Percentiles rank a stretch among this genome's conserved stretches.
These are phyloP conservation scores for Pollenia labialis DNA, from an alignment of 2,888 invertebrate species.

Conservation along the genomic window DNA sequence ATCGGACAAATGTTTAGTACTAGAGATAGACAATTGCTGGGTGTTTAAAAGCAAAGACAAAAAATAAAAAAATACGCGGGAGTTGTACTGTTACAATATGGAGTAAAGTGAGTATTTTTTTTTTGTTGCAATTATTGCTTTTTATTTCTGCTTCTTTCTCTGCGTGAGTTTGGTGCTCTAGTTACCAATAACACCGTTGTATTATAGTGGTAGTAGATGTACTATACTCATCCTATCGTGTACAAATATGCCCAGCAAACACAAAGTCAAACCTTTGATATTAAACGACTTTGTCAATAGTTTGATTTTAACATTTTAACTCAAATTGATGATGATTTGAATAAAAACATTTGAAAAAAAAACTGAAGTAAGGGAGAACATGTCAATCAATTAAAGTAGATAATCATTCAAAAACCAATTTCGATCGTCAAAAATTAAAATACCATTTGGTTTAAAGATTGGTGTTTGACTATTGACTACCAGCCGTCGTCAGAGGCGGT, in stretches of 20 bases:
- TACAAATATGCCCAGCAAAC: neutral
- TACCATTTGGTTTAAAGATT: no score
- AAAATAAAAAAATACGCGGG: slow-evolving; percentile 43
- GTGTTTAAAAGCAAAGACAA: neutral
- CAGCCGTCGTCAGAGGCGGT: no score
- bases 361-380: no score
- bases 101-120: slow-evolving; percentile 8
- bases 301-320: no score
- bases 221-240: slow-evolving; percentile 4
- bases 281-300: no score
- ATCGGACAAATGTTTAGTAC: neutral
- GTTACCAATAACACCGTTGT: slow-evolving; percentile 67
- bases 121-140: slow-evolving; percentile 15
- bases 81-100: slow-evolving; percentile 13
- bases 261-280: no score
- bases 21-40: slow-evolving; percentile 21
- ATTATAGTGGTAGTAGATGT: slow-evolving; percentile 39
- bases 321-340: no score
- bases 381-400: no score
- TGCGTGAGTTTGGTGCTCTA: slow-evolving; percentile 70
- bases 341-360: no score
- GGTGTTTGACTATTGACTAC: no score
- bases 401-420: no score
- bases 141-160: slow-evolving; percentile 29
- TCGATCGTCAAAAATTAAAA: no score